Evolutionary conservation across 30 jellyfish, hydroid and myxozoan species (phyloP).

Genomic region (Aurelia aurita complex sp. Pacific): DNA sequence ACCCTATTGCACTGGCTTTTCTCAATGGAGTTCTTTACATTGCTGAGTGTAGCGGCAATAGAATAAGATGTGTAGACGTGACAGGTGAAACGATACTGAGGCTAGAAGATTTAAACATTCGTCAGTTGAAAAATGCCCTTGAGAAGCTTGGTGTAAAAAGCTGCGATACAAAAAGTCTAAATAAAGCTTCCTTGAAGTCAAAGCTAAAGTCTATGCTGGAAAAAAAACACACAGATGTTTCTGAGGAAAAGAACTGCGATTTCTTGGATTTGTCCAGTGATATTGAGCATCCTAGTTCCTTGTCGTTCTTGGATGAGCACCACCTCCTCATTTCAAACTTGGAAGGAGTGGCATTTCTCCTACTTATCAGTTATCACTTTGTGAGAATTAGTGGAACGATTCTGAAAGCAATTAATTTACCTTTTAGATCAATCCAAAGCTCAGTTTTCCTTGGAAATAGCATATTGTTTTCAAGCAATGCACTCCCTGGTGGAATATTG

Average conservation of each 20-base stretch:
- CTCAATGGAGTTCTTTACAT: conserved; percentile 9
- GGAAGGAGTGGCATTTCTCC: conserved; percentile 5
- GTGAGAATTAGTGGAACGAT: neutral
- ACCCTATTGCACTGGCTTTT: conserved; percentile 3
- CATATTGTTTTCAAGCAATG: neutral
- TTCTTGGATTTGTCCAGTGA: conserved; percentile 7
- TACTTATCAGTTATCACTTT: neutral
- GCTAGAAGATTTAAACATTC: neutral
- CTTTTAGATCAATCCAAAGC: conserved; percentile 2
- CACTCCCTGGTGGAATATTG: neutral
- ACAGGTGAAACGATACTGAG: conserved; percentile 1
- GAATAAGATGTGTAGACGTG: neutral
- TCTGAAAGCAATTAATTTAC: neutral
- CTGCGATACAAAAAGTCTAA: neutral
- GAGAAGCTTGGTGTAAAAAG: neutral
- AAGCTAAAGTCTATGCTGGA: conserved; percentile 17
- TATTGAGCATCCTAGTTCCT: conserved; percentile 13
- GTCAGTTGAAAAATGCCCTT: neutral
- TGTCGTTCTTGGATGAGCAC: neutral
- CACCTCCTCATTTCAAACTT: conserved; percentile 6
- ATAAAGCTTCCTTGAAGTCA: conserved; percentile 23
- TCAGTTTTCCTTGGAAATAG: neutral
- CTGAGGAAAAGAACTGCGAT: neutral
- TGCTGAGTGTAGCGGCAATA: conserved; percentile 11
- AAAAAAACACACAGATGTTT: neutral